Evolutionary conservation across 37 sponge, comb jelly and placozoan species (phyloP).

Genomic region (Mnemiopsis leidyi): DNA sequence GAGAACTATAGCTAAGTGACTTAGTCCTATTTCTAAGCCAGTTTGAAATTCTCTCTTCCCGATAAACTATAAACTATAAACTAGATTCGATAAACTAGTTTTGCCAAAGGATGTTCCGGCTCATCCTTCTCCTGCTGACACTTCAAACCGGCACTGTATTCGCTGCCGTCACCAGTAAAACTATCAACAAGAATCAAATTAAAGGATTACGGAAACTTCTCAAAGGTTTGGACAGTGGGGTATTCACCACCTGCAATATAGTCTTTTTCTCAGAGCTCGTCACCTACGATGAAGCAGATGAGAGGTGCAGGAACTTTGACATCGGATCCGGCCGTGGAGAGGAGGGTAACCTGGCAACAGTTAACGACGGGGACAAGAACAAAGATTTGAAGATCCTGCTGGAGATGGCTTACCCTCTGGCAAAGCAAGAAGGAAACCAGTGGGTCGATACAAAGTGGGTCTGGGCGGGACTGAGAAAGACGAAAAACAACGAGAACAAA

Average conservation of each 20-base stretch:
- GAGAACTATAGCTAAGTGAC: too few species aligned
- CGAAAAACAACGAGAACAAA: neutral
- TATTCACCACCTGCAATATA: neutral
- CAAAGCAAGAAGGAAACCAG: too few species aligned
- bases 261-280: too few species aligned
- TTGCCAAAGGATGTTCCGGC: too few species aligned
- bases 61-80: too few species aligned
- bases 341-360: conserved; percentile 6
- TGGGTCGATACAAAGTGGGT: neutral
- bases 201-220: neutral
- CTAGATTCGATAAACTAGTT: too few species aligned
- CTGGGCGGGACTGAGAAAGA: neutral
- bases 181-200: too few species aligned
- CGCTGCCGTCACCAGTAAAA: too few species aligned
- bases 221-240: neutral
- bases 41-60: too few species aligned
- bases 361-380: conserved; percentile 11
- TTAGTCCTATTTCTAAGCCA: too few species aligned
- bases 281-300: neutral
- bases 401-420: neutral
- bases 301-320: neutral
- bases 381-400: neutral
- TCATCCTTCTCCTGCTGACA: too few species aligned
- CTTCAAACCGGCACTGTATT: too few species aligned
- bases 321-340: neutral